Evolutionary conservation across 2,797 vertebrate genomes (phyloP), one percentile per base, ranked within the genome.

Genomic region (Pampus argenteus): DNA sequence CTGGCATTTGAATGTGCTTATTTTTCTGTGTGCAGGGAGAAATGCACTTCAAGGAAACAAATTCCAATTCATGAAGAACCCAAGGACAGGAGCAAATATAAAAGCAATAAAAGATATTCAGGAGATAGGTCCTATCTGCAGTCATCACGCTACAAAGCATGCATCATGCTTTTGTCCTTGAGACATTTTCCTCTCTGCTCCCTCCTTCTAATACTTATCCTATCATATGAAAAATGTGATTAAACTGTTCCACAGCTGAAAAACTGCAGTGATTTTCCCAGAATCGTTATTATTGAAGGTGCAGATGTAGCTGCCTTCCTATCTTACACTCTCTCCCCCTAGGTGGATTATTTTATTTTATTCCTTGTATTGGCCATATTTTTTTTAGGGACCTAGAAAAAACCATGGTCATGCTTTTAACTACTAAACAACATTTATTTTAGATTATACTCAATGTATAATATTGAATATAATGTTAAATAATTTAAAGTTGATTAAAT

Each of bases 141-240:
- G 82, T 89, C 89, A 92, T 93, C 89, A 78, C 77, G 68, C 78
- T 64, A 83, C 68, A 78, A 86, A 89, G 84, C 91, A 93, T 93
- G 88, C 89, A 93, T 94, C 92, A 93, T 83, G 87, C 82, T 82
- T 92, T 94, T 93, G 93, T 94, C 93, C 93, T 94, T 94, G 92
- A 92, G 89, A 91, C 79, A 88, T 86, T 86, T 90, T 88, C 85
- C 67, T 78, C 81, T 72, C 71, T 36, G 72, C 51, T 38, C 54
- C 83, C 62, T 69, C 59, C 73, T 61, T 74, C 78, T 86, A 86
- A 91, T 88, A 86, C 82, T 87, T 87, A 72, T 71, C 74, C 87
- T 74, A 89, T 88, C 84, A 87, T 81, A 90, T 91, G 88, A 93
- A 91, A 92, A 92, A 93, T 92, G 88, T 90, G 92, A 91, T 94